Evolutionary conservation across 2,888 invertebrate species (phyloP), one percentile per base, ranked within the genome.

Genomic region (Agriopis marginaria): DNA sequence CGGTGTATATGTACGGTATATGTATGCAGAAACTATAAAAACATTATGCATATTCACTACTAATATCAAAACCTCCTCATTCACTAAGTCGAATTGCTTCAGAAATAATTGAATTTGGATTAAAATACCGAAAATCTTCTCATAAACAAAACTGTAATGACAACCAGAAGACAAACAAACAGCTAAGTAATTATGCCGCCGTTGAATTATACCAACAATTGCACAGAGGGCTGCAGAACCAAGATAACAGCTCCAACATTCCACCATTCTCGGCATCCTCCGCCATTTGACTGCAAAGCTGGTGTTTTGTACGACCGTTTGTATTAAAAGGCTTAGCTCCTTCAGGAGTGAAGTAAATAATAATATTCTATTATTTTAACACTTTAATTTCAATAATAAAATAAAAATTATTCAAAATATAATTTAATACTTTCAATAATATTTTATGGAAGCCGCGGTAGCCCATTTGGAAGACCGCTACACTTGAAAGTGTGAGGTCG

Each of bases 221-320:
- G 66, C 70, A 68, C 50, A 53, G 53, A 69, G 65, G 66, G 66
- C 70, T 70, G 70, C 70, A 66, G 44, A 54, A 44, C 58, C 14
- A 54, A 63, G 70, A 70, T 70, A 70, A 70, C 65, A 61, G 63
- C 44, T 23, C 6, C 61, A 53, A 61, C 7, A 44, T n/a, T 64
- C 14, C 56, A 12, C 59, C 68, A 44, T 65, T 69, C 39, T 5
- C 61, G 65, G 56, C 53, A 53, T 53, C 45, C 54, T 63, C 51
- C 54, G 63, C 64, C 64, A 51, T 65, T 69, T 47, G 50, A 56
- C 50, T 59, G 62, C 53, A 58, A 70, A 70, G 62, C 66, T 39
- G 49, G 44, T 60, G 40, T 67, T 65, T 60, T 40, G 60, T 55
- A 59, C 17, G 12, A 50, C 11, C 54, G 39, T 68, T 68, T 51